These are phyloP conservation scores for Dipodomys ordii DNA, from an alignment of 2,113 vertebrate species.

Conservation along the genomic window DNA sequence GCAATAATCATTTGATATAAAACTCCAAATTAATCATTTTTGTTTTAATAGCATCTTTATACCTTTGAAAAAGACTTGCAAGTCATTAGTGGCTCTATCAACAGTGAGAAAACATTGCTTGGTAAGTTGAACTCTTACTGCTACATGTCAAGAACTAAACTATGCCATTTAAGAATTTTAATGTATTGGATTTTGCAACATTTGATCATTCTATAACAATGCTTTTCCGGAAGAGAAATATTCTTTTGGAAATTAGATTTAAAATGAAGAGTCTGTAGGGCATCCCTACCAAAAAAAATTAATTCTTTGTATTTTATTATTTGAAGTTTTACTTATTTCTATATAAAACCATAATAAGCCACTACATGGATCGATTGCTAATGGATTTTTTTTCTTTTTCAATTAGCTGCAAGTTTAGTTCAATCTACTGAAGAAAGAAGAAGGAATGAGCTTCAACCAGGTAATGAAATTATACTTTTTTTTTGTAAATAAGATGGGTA, in stretches of 20 bases:
- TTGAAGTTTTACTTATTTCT: slow-evolving; percentile 16
- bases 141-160: background rate
- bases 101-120: slow-evolving; percentile 94
- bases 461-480: slow-evolving; percentile 85
- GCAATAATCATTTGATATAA: slow-evolving; percentile 13
- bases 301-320: background rate
- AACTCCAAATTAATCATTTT: background rate
- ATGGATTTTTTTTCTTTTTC: slow-evolving; percentile 49
- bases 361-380: slow-evolving; percentile 21
- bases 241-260: slow-evolving; percentile 26
- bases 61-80: slow-evolving; percentile 94
- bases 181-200: slow-evolving; percentile 39
- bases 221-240: slow-evolving; percentile 16
- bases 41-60: slow-evolving; percentile 92
- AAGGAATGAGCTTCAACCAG: slow-evolving; percentile 89
- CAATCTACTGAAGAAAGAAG: slow-evolving; percentile 86
- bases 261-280: background rate
- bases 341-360: background rate
- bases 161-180: slow-evolving; percentile 24
- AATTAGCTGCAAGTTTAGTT: slow-evolving; percentile 92
- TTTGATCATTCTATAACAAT: slow-evolving; percentile 14
- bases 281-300: background rate
- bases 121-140: slow-evolving; percentile 88
- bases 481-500: background rate
- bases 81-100: slow-evolving; percentile 95